A percentile compares a stretch with the other conserved stretches of the same genome.
Evolutionary conservation across 2,113 vertebrate species (phyloP).

Genomic region (Oncorhynchus clarkii): DNA sequence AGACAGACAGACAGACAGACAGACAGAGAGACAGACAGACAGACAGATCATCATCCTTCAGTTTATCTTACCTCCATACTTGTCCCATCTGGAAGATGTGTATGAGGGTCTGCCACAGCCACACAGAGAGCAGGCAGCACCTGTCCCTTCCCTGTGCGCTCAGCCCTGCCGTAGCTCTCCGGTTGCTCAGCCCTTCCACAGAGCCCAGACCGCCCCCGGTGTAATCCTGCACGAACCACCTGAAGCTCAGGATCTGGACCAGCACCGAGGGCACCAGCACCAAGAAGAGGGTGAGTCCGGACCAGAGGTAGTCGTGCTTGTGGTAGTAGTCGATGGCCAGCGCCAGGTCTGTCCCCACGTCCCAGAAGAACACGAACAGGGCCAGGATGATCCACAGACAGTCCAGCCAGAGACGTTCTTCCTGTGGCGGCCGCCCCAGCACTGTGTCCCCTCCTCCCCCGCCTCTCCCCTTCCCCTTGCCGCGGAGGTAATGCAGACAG

Average conservation of each 20-base stretch:
- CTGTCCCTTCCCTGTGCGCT: constrained; percentile 70
- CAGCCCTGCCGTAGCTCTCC: constrained; percentile 73
- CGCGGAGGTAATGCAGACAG: constrained; percentile 88
- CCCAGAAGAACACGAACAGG: constrained; percentile 92
- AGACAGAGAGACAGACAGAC: neutral
- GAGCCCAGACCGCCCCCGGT: constrained; percentile 90
- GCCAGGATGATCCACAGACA: constrained; percentile 96
- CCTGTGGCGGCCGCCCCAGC: constrained; percentile 63
- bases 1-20: constrained; percentile 8
- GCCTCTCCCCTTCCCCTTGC: constrained; percentile 76
- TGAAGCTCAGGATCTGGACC: constrained; percentile 98
- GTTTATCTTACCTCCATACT: constrained; percentile 88
- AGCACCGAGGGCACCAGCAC: constrained; percentile 95
- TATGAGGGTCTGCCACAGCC: constrained; percentile 93
- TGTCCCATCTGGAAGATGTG: constrained; percentile 98
- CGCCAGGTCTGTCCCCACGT: constrained; percentile 97
- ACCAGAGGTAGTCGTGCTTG: constrained; percentile 89
- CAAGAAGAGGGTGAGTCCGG: constrained; percentile 92
- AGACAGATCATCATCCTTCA: neutral
- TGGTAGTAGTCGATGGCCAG: constrained; percentile 93
- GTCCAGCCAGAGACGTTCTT: constrained; percentile 91
- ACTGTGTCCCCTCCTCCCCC: neutral
- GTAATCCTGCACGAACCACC: constrained; percentile 99
- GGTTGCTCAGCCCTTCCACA: constrained; percentile 92
- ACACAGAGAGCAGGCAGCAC: constrained; percentile 90